Base-by-base conservation (phyloP, 2,113 vertebrate species). In the Oenanthe melanoleuca region DNA sequence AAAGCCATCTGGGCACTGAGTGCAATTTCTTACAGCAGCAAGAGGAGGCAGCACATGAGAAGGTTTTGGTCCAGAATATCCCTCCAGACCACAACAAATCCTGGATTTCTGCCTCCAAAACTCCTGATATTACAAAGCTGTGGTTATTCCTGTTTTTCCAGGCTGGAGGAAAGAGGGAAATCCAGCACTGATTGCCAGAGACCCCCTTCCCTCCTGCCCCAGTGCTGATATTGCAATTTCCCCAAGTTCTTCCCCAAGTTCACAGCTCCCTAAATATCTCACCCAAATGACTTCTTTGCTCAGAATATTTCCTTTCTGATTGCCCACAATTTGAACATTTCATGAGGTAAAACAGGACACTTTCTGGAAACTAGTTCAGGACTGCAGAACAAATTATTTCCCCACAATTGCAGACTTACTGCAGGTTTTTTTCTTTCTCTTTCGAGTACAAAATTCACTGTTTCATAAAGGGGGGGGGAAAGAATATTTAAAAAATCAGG, bases 51-150 rank as follows among this genome's bases (percentile, higher is more conserved):
- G 29, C 6, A 4, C 12, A 0, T 6, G 55, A 31, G n/a, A 37
- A 57, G 9, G 16, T 28, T 52, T 81, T 24, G 66, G 29, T 45
- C 24, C 20, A 37, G 80, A 69, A 71, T 24, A 52, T 53, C n/a
- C n/a, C 20, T 60, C 19, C 37, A 50, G 53, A 64, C 23, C 34
- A 44, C 55, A 56, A 29, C 0, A 1, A 12, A 45, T n/a, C 63
- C 67, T 40, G 69, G 19, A n/a, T 88, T 67, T 59, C 44, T 67
- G 59, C 28, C 18, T 78, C 38, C 8, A 4, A 28, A 38, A 34
- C 13, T 17, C 52, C 37, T 9, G 20, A 3, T 2, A 0, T 5
- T 12, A 2, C 9, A 33, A 31, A 64, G 55, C 47, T 4, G 1
- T 5, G 44, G 4, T 45, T 26, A 11, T 20, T 23, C 34, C 24